Percentiles rank a stretch among this genome's conserved stretches.
phyloP scores from a whole-genome alignment of 2,888 invertebrate species.

The Mallateleia sp. region DNA sequence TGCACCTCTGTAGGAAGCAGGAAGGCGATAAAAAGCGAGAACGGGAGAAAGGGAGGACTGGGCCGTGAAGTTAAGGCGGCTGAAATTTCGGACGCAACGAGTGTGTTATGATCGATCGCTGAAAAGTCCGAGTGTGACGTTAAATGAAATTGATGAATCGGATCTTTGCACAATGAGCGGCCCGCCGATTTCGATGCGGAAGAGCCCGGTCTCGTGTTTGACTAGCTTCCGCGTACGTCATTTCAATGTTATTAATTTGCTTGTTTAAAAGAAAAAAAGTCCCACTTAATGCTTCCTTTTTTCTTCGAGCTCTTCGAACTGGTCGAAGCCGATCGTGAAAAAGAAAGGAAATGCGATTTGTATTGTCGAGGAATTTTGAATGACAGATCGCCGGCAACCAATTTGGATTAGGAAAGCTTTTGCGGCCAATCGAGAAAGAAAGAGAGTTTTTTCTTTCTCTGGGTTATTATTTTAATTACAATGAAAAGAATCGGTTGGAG shows the following conservation, averaged over 20 bases:
- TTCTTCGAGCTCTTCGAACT: not conserved
- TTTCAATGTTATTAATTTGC: constrained; percentile 70
- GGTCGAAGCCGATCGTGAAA: not conserved
- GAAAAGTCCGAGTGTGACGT: constrained; percentile 65
- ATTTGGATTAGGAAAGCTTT: constrained; percentile 11
- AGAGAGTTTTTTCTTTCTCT: constrained; percentile 1
- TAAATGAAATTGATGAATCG: constrained; percentile 74
- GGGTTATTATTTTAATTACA: constrained; percentile 38
- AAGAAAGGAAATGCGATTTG: constrained; percentile 31
- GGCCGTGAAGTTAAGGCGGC: constrained; percentile 12
- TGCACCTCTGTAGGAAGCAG: constrained; percentile 64
- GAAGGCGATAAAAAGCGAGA: constrained; percentile 33
- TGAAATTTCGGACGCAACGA: constrained; percentile 40
- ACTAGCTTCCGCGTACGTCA: constrained; percentile 67
- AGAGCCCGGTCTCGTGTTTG: constrained; percentile 44
- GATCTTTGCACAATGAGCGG: constrained; percentile 47
- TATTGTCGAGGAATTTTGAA: constrained; percentile 32
- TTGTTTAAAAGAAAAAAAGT: constrained; percentile 54
- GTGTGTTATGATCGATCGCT: constrained; percentile 70
- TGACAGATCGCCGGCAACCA: constrained; percentile 27
- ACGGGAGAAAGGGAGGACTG: not conserved
- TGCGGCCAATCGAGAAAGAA: not conserved
- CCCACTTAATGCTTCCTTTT: constrained; percentile 21
- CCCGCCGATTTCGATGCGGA: constrained; percentile 30
- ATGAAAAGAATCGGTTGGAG: not conserved